phyloP scores from a whole-genome alignment of 2,113 vertebrate species.

The Pipra filicauda region DNA sequence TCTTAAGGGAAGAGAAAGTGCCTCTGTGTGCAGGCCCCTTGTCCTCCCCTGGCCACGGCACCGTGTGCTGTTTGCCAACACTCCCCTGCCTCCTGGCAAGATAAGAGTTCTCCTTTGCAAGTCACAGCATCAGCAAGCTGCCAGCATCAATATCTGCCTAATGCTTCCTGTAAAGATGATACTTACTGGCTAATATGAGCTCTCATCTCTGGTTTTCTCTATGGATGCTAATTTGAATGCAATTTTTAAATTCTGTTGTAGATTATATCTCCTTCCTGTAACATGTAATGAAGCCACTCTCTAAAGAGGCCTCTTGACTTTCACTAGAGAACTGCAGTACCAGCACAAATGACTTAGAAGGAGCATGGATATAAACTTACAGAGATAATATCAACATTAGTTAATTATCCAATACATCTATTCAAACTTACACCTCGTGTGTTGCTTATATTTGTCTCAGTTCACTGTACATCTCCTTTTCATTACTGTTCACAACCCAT shows the following conservation, averaged over 20 bases:
- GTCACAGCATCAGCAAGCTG: background rate
- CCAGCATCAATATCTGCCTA: background rate
- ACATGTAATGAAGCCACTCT: background rate
- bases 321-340: background rate
- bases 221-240: background rate
- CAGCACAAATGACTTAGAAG: background rate
- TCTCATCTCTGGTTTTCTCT: conserved; percentile 2
- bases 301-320: conserved; percentile 41
- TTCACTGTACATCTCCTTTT: background rate
- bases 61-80: background rate
- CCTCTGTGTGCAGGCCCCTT: background rate
- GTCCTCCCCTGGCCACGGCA: background rate
- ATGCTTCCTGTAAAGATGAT: background rate
- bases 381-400: background rate
- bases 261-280: conserved; percentile 23
- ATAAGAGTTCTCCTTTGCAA: background rate
- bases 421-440: background rate
- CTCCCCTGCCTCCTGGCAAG: background rate
- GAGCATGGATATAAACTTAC: background rate
- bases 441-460: background rate
- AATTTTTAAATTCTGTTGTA: conserved; percentile 23
- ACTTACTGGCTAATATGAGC: background rate
- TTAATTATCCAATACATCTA: background rate
- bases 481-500: background rate
- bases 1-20: conserved; percentile 8